These are phyloP conservation scores for Idaea dimidiata DNA, from an alignment of 2,888 invertebrate species.

Conservation along the genomic window DNA sequence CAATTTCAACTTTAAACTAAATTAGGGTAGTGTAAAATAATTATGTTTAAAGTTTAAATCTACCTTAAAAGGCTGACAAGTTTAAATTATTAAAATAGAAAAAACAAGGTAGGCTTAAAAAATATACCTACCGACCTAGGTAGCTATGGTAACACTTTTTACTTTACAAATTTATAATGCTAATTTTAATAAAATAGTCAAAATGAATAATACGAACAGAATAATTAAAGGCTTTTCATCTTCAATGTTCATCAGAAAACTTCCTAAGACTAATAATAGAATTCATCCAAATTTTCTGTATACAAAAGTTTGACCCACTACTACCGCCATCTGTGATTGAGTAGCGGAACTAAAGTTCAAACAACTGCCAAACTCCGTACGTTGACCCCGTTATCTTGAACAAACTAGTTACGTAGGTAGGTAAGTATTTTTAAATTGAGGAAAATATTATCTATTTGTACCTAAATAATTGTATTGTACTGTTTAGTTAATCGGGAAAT, in stretches of 20 bases:
- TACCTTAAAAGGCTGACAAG: too few species aligned
- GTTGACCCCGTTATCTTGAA: slow-evolving; percentile 42
- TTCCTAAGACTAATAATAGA: background rate
- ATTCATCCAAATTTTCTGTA: background rate
- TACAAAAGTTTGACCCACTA: background rate
- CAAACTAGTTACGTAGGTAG: background rate
- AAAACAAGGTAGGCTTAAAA: too few species aligned
- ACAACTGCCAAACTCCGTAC: slow-evolving; percentile 65
- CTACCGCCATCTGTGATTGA: slow-evolving; percentile 47
- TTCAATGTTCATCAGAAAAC: background rate
- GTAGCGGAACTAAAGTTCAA: slow-evolving; percentile 66
- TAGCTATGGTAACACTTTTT: too few species aligned
- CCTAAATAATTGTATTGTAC: slow-evolving; percentile 5
- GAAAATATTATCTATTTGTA: slow-evolving; percentile 32
- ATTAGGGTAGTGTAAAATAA: too few species aligned
- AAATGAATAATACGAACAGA: background rate
- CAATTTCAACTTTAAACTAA: too few species aligned
- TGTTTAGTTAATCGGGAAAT: background rate
- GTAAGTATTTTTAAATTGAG: slow-evolving; percentile 20
- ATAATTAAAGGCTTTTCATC: background rate
- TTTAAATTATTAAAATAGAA: too few species aligned
- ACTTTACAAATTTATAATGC: too few species aligned
- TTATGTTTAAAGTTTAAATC: too few species aligned
- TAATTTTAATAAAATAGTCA: too few species aligned
- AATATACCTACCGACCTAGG: too few species aligned